A percentile compares a stretch with the other conserved stretches of the same genome.
phyloP scores from a whole-genome alignment of 2,113 vertebrate species.

The Rattus rattus region DNA sequence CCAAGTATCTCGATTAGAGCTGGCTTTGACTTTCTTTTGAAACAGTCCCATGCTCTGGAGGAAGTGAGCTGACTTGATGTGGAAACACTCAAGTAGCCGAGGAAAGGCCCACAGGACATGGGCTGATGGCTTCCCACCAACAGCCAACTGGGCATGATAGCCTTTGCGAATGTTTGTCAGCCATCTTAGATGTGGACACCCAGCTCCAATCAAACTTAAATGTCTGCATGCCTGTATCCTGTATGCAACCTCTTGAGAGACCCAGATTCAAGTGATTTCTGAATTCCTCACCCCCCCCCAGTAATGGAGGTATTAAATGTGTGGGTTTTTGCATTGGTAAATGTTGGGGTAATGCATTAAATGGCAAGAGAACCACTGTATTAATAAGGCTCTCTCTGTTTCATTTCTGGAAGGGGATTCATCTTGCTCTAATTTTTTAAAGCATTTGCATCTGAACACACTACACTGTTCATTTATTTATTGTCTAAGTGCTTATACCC shows the following conservation, averaged over 20 bases:
- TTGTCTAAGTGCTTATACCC: conserved; percentile 24
- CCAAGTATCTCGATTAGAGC: neutral
- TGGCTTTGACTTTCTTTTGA: neutral
- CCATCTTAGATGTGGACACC: neutral
- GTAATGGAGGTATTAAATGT: neutral
- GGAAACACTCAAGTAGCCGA: neutral
- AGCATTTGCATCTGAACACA: conserved; percentile 43
- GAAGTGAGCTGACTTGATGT: neutral
- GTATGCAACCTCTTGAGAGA: neutral
- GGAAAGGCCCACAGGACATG: neutral
- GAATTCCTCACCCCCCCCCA: neutral
- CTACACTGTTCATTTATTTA: neutral
- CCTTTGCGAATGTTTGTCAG: neutral
- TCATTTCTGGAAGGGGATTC: neutral
- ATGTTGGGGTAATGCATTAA: neutral
- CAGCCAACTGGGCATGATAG: neutral
- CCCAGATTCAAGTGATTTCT: neutral
- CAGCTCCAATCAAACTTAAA: neutral
- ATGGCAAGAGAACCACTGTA: neutral
- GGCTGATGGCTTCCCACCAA: neutral
- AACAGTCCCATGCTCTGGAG: neutral
- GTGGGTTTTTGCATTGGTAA: conserved; percentile 23
- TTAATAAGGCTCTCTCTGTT: neutral
- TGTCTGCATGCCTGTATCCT: neutral
- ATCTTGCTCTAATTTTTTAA: conserved; percentile 32